A percentile compares a stretch with the other conserved stretches of the same genome.
These are phyloP conservation scores for Steinernema hermaphroditum DNA, from an alignment of 2,888 invertebrate species.

Conservation along the genomic window DNA sequence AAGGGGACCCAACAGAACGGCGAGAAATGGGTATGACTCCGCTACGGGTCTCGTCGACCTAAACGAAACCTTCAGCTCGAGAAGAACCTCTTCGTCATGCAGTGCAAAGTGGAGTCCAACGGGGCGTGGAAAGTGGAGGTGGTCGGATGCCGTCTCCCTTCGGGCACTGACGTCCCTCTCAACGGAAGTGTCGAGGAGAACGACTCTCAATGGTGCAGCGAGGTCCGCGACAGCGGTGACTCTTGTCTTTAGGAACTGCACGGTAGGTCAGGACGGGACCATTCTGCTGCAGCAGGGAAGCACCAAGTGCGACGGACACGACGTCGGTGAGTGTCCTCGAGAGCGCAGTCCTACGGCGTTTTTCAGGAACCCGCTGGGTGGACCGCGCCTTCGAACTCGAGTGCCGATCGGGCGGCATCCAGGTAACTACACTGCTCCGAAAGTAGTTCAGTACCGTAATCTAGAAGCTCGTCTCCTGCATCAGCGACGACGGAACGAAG, in stretches of 20 bases:
- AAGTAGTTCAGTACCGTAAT: too few species aligned
- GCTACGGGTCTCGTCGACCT: background rate
- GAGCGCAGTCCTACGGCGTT: too few species aligned
- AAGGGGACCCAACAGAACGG: conserved; percentile 25
- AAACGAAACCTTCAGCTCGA: conserved; percentile 41
- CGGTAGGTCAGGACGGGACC: conserved; percentile 44
- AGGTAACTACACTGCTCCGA: too few species aligned
- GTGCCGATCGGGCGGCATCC: conserved; percentile 47
- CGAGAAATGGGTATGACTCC: background rate
- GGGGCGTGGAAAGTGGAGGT: conserved; percentile 52
- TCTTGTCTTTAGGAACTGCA: background rate
- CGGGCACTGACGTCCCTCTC: conserved; percentile 36
- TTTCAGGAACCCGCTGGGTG: conserved; percentile 41
- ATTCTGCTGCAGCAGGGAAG: conserved; percentile 47
- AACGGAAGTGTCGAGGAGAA: conserved; percentile 42
- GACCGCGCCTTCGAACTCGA: conserved; percentile 53
- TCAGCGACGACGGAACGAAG: conserved; percentile 45
- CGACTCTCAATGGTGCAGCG: conserved; percentile 40
- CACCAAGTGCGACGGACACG: conserved; percentile 50
- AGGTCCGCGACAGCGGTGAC: background rate
- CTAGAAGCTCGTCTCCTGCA: conserved; percentile 40
- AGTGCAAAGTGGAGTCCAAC: conserved; percentile 43
- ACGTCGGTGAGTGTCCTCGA: conserved; percentile 36
- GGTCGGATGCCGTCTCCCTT: conserved; percentile 46
- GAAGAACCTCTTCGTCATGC: conserved; percentile 47